Percentiles rank a stretch among this genome's conserved stretches.
Evolutionary conservation across 2,797 vertebrate genomes (phyloP).

Genomic region (Syngnathus acus): DNA sequence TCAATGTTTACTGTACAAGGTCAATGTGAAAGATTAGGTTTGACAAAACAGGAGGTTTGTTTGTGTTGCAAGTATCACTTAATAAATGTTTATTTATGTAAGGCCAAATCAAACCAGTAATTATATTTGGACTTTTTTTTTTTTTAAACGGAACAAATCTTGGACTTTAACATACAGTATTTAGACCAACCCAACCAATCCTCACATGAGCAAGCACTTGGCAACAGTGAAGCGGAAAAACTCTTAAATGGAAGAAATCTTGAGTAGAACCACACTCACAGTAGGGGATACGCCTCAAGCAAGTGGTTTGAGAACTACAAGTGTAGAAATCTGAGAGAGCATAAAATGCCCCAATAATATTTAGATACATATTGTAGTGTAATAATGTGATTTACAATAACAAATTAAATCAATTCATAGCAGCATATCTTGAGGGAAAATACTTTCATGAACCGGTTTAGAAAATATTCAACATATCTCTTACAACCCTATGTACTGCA

Average conservation of each 20-base stretch:
- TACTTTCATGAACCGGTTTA: not conserved
- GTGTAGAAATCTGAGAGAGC: not conserved
- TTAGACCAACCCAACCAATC: not conserved
- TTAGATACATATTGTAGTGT: not conserved
- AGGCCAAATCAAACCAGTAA: not conserved
- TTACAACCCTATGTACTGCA: too few species aligned
- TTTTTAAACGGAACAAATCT: not conserved
- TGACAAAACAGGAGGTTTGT: not conserved
- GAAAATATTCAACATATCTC: too few species aligned
- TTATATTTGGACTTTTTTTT: not conserved
- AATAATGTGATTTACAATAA: not conserved
- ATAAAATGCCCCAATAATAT: not conserved
- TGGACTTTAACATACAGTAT: not conserved
- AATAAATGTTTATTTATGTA: not conserved
- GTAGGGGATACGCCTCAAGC: not conserved
- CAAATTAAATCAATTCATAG: not conserved
- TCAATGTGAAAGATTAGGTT: not conserved
- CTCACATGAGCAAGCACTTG: not conserved
- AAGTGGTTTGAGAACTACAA: not conserved
- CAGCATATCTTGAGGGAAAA: not conserved
- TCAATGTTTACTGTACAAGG: not conserved
- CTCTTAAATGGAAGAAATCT: not conserved
- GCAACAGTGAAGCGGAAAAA: slow-evolving; percentile 1
- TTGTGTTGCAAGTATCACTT: not conserved
- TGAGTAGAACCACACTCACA: slow-evolving; percentile 1